Evolutionary conservation across 1,140 invertebrate species (phyloP), one percentile per base, ranked within the genome.

Genomic region (Penaeus chinensis): DNA sequence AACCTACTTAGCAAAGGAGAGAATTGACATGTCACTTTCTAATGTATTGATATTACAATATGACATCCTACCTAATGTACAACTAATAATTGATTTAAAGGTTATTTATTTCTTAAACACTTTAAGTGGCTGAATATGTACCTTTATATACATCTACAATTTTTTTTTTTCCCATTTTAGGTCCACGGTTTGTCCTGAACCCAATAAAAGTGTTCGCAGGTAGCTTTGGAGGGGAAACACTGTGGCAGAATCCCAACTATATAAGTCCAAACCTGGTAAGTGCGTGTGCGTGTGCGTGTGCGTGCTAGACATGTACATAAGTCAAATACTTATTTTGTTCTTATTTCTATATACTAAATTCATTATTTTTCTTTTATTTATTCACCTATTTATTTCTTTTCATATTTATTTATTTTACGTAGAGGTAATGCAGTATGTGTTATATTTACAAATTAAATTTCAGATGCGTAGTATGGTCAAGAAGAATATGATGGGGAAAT

Each of bases 171-270:
- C 66, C 80, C 66, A 61, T 63, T 65, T 16, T 42, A 90, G 90
- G 98, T 69, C 98, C 98, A 16, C 94, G 98, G 93, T 98, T 99
- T 94, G 96, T 98, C 0, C 93, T 99, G 90, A 99, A 99, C 93
- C 97, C 98, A 11, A 97, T 99, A 90, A 96, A 96, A 92, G 95
- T 96, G 89, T 99, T 99, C 93, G 95, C 95, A 88, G 96, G 96
- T n/a, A 99, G 98, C 92, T 99, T 99, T 93, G 95, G 96, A 84
- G 98, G 98, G 42, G 93, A 95, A 85, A 95, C 97, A 24, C 92
- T 99, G 32, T 99, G 98, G 96, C 96, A 98, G 91, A 99, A 99
- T 94, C 95, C 96, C 3, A 92, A 95, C 90, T 99, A 98, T 93
- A 93, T 98, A 2, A 97, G 97, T 88, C 99, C 99, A 22, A 95